A percentile compares a stretch with the other conserved stretches of the same genome.
phyloP scores from a whole-genome alignment of 2,113 vertebrate species.

The Mus musculus region DNA sequence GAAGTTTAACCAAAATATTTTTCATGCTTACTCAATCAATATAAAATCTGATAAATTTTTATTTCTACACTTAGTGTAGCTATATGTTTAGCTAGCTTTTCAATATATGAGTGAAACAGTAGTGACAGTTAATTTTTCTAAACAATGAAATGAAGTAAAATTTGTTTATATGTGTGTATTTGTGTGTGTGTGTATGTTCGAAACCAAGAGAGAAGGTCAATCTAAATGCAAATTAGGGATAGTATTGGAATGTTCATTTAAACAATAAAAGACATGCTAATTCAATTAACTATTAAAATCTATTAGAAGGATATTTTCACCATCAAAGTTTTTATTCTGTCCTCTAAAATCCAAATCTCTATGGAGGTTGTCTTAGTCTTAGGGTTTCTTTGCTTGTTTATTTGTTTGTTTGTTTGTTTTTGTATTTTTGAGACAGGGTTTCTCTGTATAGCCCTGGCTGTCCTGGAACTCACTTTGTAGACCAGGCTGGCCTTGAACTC shows the following conservation, averaged over 20 bases:
- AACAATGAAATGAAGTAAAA: not conserved
- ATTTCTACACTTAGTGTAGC: not conserved
- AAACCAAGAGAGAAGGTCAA: not conserved
- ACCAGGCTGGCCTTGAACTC: no score
- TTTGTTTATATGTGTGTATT: not conserved
- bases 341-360: not conserved
- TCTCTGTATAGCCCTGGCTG: no score
- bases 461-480: no score
- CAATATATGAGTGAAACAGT: not conserved
- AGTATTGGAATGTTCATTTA: not conserved
- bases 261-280: not conserved
- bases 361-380: not conserved
- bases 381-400: not conserved
- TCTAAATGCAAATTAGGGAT: not conserved
- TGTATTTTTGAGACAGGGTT: no score
- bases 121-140: conserved; percentile 12
- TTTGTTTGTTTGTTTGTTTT: no score
- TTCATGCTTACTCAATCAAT: not conserved
- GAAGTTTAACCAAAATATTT: not conserved
- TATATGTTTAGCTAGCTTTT: not conserved
- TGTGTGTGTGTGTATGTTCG: not conserved
- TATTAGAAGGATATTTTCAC: not conserved
- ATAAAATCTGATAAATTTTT: not conserved
- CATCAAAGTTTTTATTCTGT: not conserved
- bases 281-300: not conserved